Evolutionary conservation across 2,888 invertebrate species (phyloP).

Genomic region (Cephus spinipes): DNA sequence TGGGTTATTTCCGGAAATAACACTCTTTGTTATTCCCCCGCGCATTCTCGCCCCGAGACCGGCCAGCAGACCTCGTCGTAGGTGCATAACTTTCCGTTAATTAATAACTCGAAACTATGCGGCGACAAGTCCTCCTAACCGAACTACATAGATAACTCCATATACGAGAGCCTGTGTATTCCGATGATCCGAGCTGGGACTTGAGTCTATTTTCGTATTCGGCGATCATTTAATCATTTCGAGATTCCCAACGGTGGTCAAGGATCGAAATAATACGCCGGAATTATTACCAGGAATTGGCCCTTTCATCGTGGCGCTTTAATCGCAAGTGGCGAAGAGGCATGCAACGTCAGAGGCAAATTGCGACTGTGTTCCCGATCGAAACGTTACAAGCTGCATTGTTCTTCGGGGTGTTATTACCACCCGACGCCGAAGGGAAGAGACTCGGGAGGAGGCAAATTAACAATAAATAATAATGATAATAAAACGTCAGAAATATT

Average conservation of each 20-base stretch:
- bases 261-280: not conserved
- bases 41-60: constrained; percentile 19
- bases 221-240: not conserved
- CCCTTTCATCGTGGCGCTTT: constrained; percentile 16
- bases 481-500: constrained; percentile 50
- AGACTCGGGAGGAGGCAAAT: constrained; percentile 35
- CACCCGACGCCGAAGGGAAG: constrained; percentile 20
- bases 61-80: not conserved
- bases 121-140: constrained; percentile 8
- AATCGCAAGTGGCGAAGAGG: constrained; percentile 8
- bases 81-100: constrained; percentile 37
- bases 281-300: constrained; percentile 31
- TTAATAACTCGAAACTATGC: constrained; percentile 41
- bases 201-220: not conserved
- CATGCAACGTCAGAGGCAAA: constrained; percentile 32
- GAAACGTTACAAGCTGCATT: constrained; percentile 28
- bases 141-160: not conserved
- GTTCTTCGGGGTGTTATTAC: constrained; percentile 46
- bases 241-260: not conserved
- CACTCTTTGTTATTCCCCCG: constrained; percentile 30
- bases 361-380: constrained; percentile 21
- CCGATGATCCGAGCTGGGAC: not conserved
- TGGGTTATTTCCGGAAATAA: constrained; percentile 43
- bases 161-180: not conserved
- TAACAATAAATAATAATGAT: constrained; percentile 56